phyloP scores from a whole-genome alignment of 2,113 vertebrate species.

The Malurus elegans region DNA sequence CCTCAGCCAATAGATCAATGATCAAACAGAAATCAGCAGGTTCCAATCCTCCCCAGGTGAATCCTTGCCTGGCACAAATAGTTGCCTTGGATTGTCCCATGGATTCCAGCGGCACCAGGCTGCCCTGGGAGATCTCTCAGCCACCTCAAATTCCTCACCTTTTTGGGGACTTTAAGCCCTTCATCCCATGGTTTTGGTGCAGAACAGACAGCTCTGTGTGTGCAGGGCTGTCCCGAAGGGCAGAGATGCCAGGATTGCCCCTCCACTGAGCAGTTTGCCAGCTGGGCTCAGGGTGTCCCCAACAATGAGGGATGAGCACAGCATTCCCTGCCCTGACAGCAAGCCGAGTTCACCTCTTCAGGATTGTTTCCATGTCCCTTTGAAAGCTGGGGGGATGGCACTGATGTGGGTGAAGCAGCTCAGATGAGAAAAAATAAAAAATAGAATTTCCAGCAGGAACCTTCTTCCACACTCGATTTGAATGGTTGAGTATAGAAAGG shows the following conservation, averaged over 20 bases:
- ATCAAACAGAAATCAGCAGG: neutral
- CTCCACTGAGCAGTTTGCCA: neutral
- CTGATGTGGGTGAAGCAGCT: neutral
- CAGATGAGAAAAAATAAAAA: neutral
- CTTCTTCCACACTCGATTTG: neutral
- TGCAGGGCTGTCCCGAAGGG: neutral
- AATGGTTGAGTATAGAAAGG: neutral
- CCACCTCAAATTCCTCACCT: neutral
- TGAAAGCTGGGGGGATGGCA: neutral
- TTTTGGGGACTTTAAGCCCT: neutral
- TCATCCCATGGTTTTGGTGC: neutral
- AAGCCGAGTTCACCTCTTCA: neutral
- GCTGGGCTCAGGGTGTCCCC: conserved; percentile 47
- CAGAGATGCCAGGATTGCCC: neutral
- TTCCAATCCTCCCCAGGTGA: neutral
- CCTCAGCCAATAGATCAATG: neutral
- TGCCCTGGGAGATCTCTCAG: neutral
- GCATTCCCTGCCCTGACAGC: neutral
- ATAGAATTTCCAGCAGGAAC: neutral
- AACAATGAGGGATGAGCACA: conserved; percentile 41
- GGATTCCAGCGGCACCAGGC: neutral
- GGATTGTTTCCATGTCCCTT: neutral
- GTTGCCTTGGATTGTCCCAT: neutral
- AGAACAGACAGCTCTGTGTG: neutral
- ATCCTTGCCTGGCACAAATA: neutral